phyloP scores from a whole-genome alignment of 1,140 invertebrate genomes.

The Cherax quadricarinatus region DNA sequence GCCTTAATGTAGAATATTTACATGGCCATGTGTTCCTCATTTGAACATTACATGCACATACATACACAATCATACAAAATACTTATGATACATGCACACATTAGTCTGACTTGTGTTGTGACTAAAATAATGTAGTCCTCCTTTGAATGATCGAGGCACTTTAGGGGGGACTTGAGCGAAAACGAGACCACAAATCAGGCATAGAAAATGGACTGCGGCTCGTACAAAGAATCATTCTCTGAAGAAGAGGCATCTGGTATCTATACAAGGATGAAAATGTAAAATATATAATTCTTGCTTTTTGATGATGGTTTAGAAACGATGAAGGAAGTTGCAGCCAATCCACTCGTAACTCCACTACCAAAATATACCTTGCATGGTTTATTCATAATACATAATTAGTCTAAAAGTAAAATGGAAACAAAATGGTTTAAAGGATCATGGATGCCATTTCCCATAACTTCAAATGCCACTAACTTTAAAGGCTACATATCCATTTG shows the following conservation, averaged over 20 bases:
- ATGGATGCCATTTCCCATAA: conserved; percentile 12
- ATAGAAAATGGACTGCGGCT: conserved; percentile 12
- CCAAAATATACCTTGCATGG: not conserved
- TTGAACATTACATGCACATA: not conserved
- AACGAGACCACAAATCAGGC: conserved; percentile 3
- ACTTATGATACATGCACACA: not conserved
- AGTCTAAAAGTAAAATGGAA: not conserved
- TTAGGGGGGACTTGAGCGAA: conserved; percentile 41
- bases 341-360: not conserved
- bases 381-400: not conserved
- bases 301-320: not conserved
- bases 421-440: not conserved
- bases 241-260: not conserved
- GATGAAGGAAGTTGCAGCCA: not conserved
- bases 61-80: not conserved
- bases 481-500: not conserved
- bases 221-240: conserved; percentile 12
- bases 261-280: not conserved
- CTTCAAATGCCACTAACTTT: not conserved
- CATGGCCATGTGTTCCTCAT: not conserved
- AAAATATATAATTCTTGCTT: not conserved
- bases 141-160: conserved; percentile 41
- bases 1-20: not conserved
- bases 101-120: conserved; percentile 3
- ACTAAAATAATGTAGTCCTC: conserved; percentile 17